phyloP scores from a whole-genome alignment of 2,888 invertebrate genomes.

The Plemyria rubiginata region DNA sequence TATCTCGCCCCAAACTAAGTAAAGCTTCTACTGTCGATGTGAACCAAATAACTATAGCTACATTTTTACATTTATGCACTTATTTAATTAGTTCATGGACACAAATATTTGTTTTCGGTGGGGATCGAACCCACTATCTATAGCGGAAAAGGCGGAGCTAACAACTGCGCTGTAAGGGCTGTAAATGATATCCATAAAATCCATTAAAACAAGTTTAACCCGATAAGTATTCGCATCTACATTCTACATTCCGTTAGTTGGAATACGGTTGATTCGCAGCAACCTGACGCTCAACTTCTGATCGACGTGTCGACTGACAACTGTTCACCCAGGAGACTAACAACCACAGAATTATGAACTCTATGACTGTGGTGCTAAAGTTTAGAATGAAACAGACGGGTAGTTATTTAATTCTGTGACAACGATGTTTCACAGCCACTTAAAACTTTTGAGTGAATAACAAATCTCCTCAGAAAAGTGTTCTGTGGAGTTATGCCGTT shows the following conservation, averaged over 20 bases:
- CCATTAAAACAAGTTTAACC: slow-evolving; percentile 53
- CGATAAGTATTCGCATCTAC: slow-evolving; percentile 50
- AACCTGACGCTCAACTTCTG: slow-evolving; percentile 65
- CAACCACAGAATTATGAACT: slow-evolving; percentile 56
- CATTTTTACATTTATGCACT: too few relatives aligned
- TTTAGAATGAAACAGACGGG: slow-evolving; percentile 30
- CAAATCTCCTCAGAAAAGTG: slow-evolving; percentile 81
- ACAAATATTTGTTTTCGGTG: too few relatives aligned
- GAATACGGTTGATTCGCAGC: slow-evolving; percentile 65
- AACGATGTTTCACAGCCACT: slow-evolving; percentile 82
- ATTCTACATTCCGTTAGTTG: slow-evolving; percentile 61
- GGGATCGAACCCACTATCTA: too few relatives aligned
- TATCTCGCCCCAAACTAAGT: too few relatives aligned
- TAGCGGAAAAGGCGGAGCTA: too few relatives aligned
- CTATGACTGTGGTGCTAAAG: slow-evolving; percentile 52
- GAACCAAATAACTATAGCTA: too few relatives aligned
- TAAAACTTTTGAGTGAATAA: slow-evolving; percentile 83
- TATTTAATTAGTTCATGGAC: too few relatives aligned
- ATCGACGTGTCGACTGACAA: slow-evolving; percentile 68
- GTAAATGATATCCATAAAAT: slow-evolving; percentile 38
- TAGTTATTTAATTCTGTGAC: slow-evolving; percentile 76
- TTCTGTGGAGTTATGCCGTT: slow-evolving; percentile 76
- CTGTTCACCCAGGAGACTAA: slow-evolving; percentile 53
- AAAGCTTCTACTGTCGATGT: too few relatives aligned
- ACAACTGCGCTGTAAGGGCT: too few relatives aligned